Base-by-base conservation (phyloP, 2,113 vertebrate species). In the Meleagris gallopavo region DNA sequence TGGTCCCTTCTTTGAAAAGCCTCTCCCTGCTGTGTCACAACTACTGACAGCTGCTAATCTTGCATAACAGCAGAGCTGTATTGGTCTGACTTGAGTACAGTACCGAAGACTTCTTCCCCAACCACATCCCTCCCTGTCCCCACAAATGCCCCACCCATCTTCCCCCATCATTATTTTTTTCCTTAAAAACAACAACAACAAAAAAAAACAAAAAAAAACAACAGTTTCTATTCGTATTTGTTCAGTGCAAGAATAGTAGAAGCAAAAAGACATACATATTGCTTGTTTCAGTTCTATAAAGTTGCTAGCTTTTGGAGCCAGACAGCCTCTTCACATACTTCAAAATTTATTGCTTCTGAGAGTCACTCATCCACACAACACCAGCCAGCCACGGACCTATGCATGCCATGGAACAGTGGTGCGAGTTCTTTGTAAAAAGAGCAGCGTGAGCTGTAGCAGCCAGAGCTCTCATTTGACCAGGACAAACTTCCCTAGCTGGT, bases 391-490 rank as follows among this genome's bases (percentile, higher is more conserved):
- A 52, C 4, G 66, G 85, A 38, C 52, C 41, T 58, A 17, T 77
- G 69, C 9, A 1, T 0, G 41, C 61, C 76, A 13, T 6, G 70
- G 38, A 65, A 30, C 73, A 7, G 55, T 0, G 57, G 45, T 20
- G 54, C 30, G 77, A 83, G 73, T 57, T 65, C 83, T 76, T 85
- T 10, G 1, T 93, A 11, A 30, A 2, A 12, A 76, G 65, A 57
- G 50, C 87, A 1, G 61, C 19, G 9, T 9, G 4, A 67, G 46
- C 52, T 40, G 29, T 2, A 74, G 79, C 61, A 43, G 61, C 36
- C 5, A 1, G 40, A 57, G 41, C 73, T 93, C 94, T 98, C 96
- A 99, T 89, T 99, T 99, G 81, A 99, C 99, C 97, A 99, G 98
- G 86, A 99, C 99, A 0, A 98, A 98, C 58, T 98, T 99, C 65